These are phyloP conservation scores for Kryptolebias ocellatus DNA, from an alignment of 2,797 vertebrate species.

Conservation along the genomic window DNA sequence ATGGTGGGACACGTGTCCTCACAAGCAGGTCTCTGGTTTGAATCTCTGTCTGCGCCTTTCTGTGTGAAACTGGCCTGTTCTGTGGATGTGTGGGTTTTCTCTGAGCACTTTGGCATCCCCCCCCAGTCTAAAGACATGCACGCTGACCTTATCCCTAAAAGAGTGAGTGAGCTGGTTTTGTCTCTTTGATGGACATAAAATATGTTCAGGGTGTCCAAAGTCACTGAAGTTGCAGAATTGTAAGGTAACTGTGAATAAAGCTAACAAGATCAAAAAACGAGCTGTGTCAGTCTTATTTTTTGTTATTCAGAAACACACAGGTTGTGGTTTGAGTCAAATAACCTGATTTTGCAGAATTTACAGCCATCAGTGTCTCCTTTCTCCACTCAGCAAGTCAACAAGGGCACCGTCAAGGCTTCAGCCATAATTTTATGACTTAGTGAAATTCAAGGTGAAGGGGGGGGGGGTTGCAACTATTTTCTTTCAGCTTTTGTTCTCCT, in stretches of 20 bases:
- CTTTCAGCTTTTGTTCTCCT: slow-evolving; percentile 29
- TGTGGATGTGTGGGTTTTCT: not conserved
- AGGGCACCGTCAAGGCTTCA: slow-evolving; percentile 13
- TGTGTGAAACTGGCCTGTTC: not conserved
- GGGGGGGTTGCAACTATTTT: slow-evolving; percentile 8
- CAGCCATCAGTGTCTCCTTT: slow-evolving; percentile 31
- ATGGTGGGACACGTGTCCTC: too few species aligned
- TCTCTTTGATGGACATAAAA: not conserved
- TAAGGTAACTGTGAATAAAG: not conserved
- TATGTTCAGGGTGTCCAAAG: not conserved
- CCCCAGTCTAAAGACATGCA: not conserved
- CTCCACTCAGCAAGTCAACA: slow-evolving; percentile 51
- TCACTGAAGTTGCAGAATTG: not conserved
- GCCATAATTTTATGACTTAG: slow-evolving; percentile 22
- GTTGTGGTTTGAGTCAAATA: slow-evolving; percentile 35
- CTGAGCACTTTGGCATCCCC: not conserved
- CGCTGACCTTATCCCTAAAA: not conserved
- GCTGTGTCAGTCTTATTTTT: slow-evolving; percentile 3
- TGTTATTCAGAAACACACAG: slow-evolving; percentile 13
- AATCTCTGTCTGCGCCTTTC: not conserved
- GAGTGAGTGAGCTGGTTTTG: not conserved
- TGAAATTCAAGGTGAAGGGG: slow-evolving; percentile 49
- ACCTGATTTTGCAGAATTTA: slow-evolving; percentile 45
- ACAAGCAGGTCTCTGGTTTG: not conserved
- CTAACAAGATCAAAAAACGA: slow-evolving; percentile 3